Percentiles rank a stretch among this genome's conserved stretches.
Conservation (phyloP, 1,140 invertebrate species). For the Dendroctonus ponderosae region DNA sequence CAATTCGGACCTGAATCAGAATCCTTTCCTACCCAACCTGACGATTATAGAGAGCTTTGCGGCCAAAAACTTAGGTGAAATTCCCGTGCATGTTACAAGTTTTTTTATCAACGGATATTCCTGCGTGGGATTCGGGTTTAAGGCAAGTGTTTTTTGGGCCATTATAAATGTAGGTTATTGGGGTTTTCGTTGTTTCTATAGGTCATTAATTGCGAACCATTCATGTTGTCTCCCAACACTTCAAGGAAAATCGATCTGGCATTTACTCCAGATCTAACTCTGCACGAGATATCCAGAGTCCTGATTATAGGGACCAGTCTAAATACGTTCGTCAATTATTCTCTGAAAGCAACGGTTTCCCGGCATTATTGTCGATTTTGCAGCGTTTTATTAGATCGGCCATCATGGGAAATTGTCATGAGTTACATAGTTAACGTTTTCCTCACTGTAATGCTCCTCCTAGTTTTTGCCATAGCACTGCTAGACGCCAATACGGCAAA, state of each 20-base stretch:
- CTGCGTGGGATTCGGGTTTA: constrained; percentile 83
- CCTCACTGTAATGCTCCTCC: constrained; percentile 64
- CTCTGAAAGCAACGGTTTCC: constrained; percentile 79
- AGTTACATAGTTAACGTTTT: constrained; percentile 67
- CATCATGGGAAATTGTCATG: constrained; percentile 73
- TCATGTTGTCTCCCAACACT: constrained; percentile 77
- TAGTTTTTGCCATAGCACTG: constrained; percentile 68
- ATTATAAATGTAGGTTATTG: neutral
- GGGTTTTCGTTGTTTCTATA: constrained; percentile 10
- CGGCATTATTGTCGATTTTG: constrained; percentile 73
- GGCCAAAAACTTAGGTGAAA: constrained; percentile 84
- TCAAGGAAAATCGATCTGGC: constrained; percentile 86
- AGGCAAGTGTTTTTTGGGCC: constrained; percentile 30
- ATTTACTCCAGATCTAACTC: constrained; percentile 91
- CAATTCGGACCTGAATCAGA: constrained; percentile 56
- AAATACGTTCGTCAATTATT: constrained; percentile 64
- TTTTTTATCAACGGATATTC: constrained; percentile 73
- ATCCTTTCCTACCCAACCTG: constrained; percentile 60
- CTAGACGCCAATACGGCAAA: constrained; percentile 75
- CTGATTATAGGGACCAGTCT: constrained; percentile 62
- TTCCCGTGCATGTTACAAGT: constrained; percentile 72
- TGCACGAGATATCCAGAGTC: constrained; percentile 71
- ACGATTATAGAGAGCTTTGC: constrained; percentile 82
- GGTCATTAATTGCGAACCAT: constrained; percentile 75
- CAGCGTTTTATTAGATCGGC: constrained; percentile 68